Evolutionary conservation across 2,888 invertebrate species (phyloP).

Genomic region (Phragmatobia fuliginosa): DNA sequence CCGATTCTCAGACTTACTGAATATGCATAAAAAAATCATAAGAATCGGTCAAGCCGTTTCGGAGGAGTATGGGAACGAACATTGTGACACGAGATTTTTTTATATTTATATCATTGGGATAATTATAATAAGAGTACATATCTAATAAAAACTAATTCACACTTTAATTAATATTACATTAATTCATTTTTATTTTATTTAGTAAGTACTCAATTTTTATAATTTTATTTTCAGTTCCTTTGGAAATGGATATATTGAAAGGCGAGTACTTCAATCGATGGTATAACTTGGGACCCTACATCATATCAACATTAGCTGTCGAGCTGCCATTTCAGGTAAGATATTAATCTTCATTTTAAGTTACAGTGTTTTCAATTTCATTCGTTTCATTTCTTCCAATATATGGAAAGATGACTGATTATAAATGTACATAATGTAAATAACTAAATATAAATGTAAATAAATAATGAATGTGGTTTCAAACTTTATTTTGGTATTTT

Average conservation of each 20-base stretch:
- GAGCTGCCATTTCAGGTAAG: constrained; percentile 95
- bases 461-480: not conserved
- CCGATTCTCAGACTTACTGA: too few relatives aligned
- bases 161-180: not conserved
- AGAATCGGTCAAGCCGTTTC: too few relatives aligned
- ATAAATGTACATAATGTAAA: not conserved
- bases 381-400: not conserved
- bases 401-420: not conserved
- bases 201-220: too few relatives aligned
- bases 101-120: too few relatives aligned
- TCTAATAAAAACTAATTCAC: not conserved
- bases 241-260: constrained; percentile 94
- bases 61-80: too few relatives aligned
- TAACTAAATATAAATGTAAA: not conserved
- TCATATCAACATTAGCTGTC: constrained; percentile 93
- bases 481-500: not conserved
- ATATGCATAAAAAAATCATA: too few relatives aligned
- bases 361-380: not conserved
- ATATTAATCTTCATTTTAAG: not conserved
- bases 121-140: too few relatives aligned
- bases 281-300: constrained; percentile 96
- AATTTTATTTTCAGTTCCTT: constrained; percentile 90
- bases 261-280: constrained; percentile 97
- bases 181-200: too few relatives aligned
- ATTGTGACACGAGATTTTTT: too few relatives aligned